Base-by-base conservation (phyloP, 2,113 vertebrate genomes). In the Upupa epops region DNA sequence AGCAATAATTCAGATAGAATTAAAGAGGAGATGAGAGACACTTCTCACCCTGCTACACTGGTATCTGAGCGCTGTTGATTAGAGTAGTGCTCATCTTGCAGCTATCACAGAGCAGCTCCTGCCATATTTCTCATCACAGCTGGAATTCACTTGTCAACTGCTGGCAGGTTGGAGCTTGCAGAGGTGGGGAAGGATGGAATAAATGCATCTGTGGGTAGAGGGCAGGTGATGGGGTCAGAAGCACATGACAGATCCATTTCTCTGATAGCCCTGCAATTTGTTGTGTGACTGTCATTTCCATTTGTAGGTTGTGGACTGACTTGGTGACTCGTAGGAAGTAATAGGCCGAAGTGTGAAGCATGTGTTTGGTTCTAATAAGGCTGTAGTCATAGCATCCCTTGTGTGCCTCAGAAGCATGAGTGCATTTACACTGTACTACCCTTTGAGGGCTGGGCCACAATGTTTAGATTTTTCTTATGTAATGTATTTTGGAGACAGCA, bases 191-290 rank as follows among this genome's bases (percentile, higher is more conserved):
- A 60, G 49, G 83, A 15, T 28, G 60, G 74, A 87, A 76, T 76
- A 70, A 92, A 89, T 28, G 63, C 17, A 22, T 79, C 29, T 34
- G 28, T 46, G 88, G 77, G 73, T 92, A 95, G 83, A 82, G 90
- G 77, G 61, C 66, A 37, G 80, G 76, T 34, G 90, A 28, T 0
- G 5, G 73, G 85, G 73, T 72, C 77, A 68, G 77, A 29, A 76
- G 46, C 31, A 61, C 46, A 42, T 1, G 51, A 60, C 58, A 78
- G 70, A 88, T 42, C 80, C 54, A 22, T 90, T 82, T 84, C 51
- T 95, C 25, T 51, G 61, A 34, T 63, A 69, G 77, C 24, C 49
- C 80, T 82, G 36, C 55, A 69, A 88, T 90, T 88, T 61, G 56
- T 81, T 2, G 3, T 75, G 32, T 8, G 58, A 3, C 61, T 75